Percentiles rank a stretch among this genome's conserved stretches.
Conservation (phyloP, 2,113 vertebrate species). For the Melanerpes aurifrons region DNA sequence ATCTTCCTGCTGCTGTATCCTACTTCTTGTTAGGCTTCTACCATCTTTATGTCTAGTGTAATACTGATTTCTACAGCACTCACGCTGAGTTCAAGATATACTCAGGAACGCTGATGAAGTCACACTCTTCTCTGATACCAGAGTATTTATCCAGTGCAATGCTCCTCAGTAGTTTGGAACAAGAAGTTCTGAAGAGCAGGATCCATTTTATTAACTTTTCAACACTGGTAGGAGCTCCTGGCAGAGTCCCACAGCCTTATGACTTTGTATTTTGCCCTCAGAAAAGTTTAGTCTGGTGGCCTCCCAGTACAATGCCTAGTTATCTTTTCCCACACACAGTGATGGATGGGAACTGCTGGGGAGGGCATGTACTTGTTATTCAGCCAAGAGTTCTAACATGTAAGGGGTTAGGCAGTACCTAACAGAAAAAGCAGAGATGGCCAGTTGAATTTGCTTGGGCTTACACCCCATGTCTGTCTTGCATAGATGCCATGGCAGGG, state of each 20-base stretch:
- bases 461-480: background rate
- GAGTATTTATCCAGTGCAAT: background rate
- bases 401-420: background rate
- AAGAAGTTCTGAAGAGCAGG: background rate
- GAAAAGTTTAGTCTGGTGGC: background rate
- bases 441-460: background rate
- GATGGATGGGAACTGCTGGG: background rate
- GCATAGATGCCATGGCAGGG: background rate
- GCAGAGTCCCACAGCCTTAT: background rate
- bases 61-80: background rate
- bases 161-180: background rate
- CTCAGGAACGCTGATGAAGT: background rate
- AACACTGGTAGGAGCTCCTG: background rate
- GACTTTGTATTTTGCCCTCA: background rate
- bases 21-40: background rate
- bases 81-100: accelerated
- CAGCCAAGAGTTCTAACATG: background rate
- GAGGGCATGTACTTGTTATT: background rate
- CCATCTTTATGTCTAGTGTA: background rate
- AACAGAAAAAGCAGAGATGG: background rate
- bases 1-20: background rate
- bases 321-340: background rate
- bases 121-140: background rate
- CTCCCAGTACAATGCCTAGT: background rate
- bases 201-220: background rate